Evolutionary conservation across 2,888 invertebrate genomes (phyloP).

Genomic region (Stratiomys singularior): DNA sequence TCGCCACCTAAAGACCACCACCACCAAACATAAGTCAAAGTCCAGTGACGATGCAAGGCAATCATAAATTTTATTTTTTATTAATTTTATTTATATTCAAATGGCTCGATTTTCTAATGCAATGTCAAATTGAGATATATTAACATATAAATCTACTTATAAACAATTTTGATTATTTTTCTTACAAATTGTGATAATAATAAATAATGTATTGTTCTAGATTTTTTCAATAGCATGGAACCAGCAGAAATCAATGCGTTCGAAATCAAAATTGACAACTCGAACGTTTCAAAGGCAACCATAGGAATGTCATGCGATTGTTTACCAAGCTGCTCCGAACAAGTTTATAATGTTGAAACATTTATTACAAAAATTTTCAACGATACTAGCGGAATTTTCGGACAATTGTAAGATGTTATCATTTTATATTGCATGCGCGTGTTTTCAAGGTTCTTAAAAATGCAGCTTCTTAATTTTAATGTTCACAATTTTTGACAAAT

Average conservation of each 20-base stretch:
- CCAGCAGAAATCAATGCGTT: constrained; percentile 36
- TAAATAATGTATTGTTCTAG: constrained; percentile 46
- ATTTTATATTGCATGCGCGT: background rate
- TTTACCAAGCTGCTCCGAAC: constrained; percentile 54
- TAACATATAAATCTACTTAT: no score
- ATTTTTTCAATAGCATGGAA: constrained; percentile 51
- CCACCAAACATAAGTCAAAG: no score
- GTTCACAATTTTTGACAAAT: no score
- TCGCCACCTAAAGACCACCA: no score
- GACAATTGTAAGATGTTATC: constrained; percentile 9
- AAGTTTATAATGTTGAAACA: constrained; percentile 49
- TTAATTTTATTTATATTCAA: no score
- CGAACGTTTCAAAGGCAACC: background rate
- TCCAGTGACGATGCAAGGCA: no score
- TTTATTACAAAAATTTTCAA: constrained; percentile 23
- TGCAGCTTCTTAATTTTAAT: no score
- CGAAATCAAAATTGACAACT: constrained; percentile 45
- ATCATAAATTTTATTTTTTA: no score
- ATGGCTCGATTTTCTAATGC: no score
- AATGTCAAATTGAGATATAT: no score
- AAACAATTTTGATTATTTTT: no score
- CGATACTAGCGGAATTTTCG: background rate
- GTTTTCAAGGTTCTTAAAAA: background rate
- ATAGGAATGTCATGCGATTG: constrained; percentile 54
- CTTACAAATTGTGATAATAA: background rate